These are phyloP conservation scores for Dysmachus trigonus DNA, from an alignment of 2,888 invertebrate genomes.

Conservation along the genomic window DNA sequence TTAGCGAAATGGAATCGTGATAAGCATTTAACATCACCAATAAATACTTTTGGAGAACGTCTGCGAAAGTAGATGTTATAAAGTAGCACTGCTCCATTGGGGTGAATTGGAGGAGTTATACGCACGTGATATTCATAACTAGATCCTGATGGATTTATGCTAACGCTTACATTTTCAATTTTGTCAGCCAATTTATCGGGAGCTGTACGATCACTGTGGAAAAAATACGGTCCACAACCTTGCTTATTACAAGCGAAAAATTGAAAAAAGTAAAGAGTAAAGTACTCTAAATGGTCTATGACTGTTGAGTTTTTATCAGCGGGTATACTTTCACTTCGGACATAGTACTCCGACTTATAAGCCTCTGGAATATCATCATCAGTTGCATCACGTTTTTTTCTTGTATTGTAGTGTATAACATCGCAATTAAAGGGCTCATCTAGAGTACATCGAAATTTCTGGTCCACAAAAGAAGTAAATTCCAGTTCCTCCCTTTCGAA, in stretches of 20 bases:
- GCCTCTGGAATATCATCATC: neutral
- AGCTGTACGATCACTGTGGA: constrained; percentile 66
- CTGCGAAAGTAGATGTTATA: constrained; percentile 67
- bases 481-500: constrained; percentile 54
- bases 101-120: constrained; percentile 71
- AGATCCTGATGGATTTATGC: constrained; percentile 45
- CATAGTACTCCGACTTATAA: constrained; percentile 13
- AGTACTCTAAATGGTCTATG: constrained; percentile 67
- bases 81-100: constrained; percentile 73
- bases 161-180: constrained; percentile 52
- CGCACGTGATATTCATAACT: constrained; percentile 55
- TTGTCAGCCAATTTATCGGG: constrained; percentile 62
- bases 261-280: constrained; percentile 69
- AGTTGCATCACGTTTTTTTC: neutral
- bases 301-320: constrained; percentile 48
- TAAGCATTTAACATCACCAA: constrained; percentile 66
- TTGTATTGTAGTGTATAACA: neutral
- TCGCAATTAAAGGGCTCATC: constrained; percentile 53
- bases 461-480: constrained; percentile 53
- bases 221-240: constrained; percentile 66
- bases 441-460: constrained; percentile 54
- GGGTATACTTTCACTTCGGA: neutral
- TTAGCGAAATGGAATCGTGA: constrained; percentile 58
- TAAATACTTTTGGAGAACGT: constrained; percentile 61
- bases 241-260: constrained; percentile 69